Base-by-base conservation (phyloP, 2,797 vertebrate genomes). In the Channa striata region DNA sequence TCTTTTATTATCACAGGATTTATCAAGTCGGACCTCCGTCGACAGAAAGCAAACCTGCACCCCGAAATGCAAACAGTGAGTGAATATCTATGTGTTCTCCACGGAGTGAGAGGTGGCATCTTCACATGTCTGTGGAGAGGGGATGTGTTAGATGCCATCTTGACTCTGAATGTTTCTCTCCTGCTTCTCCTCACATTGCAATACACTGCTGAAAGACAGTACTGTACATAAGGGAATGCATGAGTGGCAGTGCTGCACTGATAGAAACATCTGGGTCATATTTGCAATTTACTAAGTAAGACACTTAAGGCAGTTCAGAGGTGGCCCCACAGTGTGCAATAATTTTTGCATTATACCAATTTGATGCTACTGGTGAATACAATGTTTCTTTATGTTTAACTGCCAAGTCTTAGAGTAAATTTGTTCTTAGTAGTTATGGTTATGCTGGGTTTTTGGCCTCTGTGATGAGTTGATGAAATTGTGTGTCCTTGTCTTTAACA, bases 1-100 rank as follows among this genome's bases (percentile, higher is more conserved):
- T 44, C 11, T 39, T 17, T 30, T 74, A 72, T 1, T 30, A 30
- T 79, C n/a, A 30, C 89, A 99, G 98, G 82, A 49, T 92, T 97
- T 59, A 97, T 99, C 84, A 97, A 95, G 89, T 91, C 96, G 2
- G 97, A 99, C 71, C 95, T 99, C 23, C 92, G 95, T 65, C 94
- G 98, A 72, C 97, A 96, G 74, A 95, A 86, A 70, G 96, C 96
- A 75, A 97, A 96, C 91, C 78, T 73, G 3, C 72, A 81, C 72
- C 8, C 60, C 0, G 81, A 87, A 61, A 82, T 87, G 70, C 37
- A 69, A 77, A 56, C 85, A 59, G 71, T 86, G 60, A 86, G 73
- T 11, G 96, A 97, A 92, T 19, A 62, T 60, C 16, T 56, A 67
- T 59, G 56, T 73, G 61, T n/a, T 17, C 12, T 59, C 2, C 68